A percentile compares a stretch with the other conserved stretches of the same genome.
These are phyloP conservation scores for Mesorhabditis belari DNA, from an alignment of 2,888 invertebrate species.

Conservation along the genomic window DNA sequence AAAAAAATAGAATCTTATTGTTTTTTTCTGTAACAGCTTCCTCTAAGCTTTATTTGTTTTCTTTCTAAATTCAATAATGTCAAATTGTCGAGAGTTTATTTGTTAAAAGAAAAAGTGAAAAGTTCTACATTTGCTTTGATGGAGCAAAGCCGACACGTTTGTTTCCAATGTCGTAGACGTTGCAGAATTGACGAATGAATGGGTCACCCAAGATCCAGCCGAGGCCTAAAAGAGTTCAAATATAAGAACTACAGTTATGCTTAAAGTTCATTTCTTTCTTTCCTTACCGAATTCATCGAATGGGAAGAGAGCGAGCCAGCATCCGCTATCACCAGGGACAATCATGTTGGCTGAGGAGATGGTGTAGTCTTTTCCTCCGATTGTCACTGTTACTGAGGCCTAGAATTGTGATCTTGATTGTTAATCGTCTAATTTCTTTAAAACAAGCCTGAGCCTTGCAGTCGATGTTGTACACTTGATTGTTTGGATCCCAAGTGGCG, in stretches of 20 bases:
- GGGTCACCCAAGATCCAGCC: conserved; percentile 32
- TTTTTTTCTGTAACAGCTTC: too few species aligned
- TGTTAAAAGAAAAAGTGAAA: not conserved
- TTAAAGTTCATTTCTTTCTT: too few species aligned
- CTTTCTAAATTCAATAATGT: too few species aligned
- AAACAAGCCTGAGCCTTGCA: conserved; percentile 5
- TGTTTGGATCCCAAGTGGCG: conserved; percentile 10
- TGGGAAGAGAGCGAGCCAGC: not conserved
- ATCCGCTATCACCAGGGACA: conserved; percentile 8
- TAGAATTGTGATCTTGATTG: not conserved
- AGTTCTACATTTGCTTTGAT: conserved; percentile 11
- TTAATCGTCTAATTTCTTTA: too few species aligned
- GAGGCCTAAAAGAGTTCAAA: conserved; percentile 7
- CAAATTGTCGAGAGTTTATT: too few species aligned
- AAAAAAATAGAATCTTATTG: too few species aligned
- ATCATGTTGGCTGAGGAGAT: conserved; percentile 17
- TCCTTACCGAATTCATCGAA: not conserved
- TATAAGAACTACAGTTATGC: too few species aligned
- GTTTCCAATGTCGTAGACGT: conserved; percentile 35
- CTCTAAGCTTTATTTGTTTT: too few species aligned
- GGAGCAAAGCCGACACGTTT: conserved; percentile 33
- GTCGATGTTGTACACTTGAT: conserved; percentile 1
- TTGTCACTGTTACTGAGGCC: conserved; percentile 3
- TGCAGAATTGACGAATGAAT: conserved; percentile 36
- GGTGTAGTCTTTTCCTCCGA: conserved; percentile 12